Evolutionary conservation across 2,113 vertebrate genomes (phyloP).

Genomic region (Syngnathus floridae): DNA sequence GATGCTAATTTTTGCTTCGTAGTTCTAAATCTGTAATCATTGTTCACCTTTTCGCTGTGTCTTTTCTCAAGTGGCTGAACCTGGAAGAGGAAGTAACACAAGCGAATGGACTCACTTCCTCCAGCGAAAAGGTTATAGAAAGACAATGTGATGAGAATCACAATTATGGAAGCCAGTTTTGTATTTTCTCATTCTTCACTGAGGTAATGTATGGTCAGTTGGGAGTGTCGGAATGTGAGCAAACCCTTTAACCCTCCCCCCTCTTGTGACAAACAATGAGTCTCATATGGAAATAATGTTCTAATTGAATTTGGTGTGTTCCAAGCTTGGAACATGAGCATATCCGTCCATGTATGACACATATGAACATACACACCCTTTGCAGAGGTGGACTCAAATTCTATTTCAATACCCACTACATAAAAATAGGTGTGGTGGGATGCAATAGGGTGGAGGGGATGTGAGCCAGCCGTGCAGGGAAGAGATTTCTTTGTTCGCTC

Average conservation of each 20-base stretch:
- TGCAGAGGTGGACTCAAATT: not conserved
- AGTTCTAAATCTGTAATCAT: not conserved
- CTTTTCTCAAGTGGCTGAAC: constrained; percentile 7
- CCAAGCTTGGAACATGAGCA: not conserved
- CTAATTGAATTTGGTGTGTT: not conserved
- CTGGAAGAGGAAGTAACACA: constrained; percentile 34
- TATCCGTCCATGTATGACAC: not conserved
- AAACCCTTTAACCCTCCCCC: not conserved
- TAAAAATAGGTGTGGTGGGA: constrained; percentile 33
- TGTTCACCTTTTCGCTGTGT: not conserved
- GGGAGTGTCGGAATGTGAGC: constrained; percentile 9
- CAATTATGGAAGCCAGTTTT: not conserved
- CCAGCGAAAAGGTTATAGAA: not conserved
- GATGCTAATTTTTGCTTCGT: constrained; percentile 10
- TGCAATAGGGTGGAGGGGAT: constrained; percentile 38
- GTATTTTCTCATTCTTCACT: not conserved
- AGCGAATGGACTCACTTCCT: constrained; percentile 21
- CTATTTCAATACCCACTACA: constrained; percentile 10
- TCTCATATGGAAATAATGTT: constrained; percentile 1
- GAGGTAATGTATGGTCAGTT: constrained; percentile 5
- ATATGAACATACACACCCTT: not conserved
- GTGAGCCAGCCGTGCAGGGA: constrained; percentile 9
- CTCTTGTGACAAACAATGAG: constrained; percentile 20
- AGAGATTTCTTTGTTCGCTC: constrained; percentile 38
- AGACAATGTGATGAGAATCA: not conserved